Base-by-base conservation (phyloP, 2,888 invertebrate genomes). In the Neocrepidodera transversa region DNA sequence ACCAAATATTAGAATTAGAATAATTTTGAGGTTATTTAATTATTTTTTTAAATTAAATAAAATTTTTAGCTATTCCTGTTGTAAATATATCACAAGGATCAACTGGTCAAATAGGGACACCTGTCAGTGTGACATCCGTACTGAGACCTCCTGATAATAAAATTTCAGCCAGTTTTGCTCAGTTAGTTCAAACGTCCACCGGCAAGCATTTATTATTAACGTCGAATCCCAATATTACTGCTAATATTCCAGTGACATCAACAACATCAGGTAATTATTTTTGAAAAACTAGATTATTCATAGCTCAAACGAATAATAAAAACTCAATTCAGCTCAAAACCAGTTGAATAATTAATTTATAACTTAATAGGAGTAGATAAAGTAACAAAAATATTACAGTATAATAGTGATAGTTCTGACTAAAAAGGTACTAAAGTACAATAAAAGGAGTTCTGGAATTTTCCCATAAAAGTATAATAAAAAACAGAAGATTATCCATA, bases 161-260 rank as follows among this genome's bases (percentile, higher is more conserved):
- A 58, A 72, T 76, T 35, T 73, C 77, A 6, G 75, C 78, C 1
- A 78, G 76, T 65, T 78, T 85, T 68, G 86, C 89, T 38, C 90
- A 90, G 73, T 80, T 90, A 49, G 87, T 91, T 45, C 89, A 90
- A 75, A 88, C 88, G 4, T 83, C 87, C 17, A 82, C 85, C 50
- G 90, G 90, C 6, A 86, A 87, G 70, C 90, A 89, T 76, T 83
- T 88, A 68, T 80, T 89, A 61, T 75, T 88, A 48, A 85, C 88
- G 2, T 83, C 87, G 1, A 73, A 80, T 40, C 76, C 80, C 0
- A 76, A 74, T 63, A 75, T 78, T 49, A 73, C 80, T 17, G 76
- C 77, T 36, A 77, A 76, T 49, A 74, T 76, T 59, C 75, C 79
- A 48, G 76, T 76, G 30, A 74, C 79, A 74, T 79, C 42, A 11